These are phyloP conservation scores for Ictalurus punctatus DNA, from an alignment of 2,113 vertebrate genomes.

Conservation along the genomic window DNA sequence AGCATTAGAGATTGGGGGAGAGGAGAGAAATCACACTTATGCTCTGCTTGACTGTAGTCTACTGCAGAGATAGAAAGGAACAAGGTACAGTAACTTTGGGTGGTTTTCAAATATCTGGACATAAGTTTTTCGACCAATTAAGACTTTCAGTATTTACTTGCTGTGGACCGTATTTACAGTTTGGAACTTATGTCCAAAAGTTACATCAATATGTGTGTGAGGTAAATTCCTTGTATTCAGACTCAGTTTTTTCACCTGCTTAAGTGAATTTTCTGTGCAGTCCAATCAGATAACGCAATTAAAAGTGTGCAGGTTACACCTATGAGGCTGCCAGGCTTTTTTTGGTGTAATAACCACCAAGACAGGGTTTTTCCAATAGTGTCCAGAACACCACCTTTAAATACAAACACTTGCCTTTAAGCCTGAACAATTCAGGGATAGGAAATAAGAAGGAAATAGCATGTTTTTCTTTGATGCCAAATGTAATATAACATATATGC, in stretches of 20 bases:
- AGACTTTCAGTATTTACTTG: not conserved
- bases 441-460: not conserved
- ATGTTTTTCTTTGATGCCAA: not conserved
- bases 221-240: not conserved
- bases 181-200: not conserved
- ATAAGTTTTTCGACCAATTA: not conserved
- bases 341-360: not conserved
- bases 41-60: not conserved
- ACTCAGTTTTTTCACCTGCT: not conserved
- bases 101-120: not conserved
- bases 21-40: not conserved
- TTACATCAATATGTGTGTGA: not conserved
- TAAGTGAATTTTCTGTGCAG: not conserved
- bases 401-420: not conserved
- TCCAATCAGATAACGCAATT: not conserved
- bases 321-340: not conserved
- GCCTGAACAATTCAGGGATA: not conserved
- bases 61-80: not conserved
- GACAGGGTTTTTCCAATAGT: not conserved
- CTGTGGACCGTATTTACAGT: not conserved
- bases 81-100: not conserved
- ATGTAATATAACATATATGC: not conserved
- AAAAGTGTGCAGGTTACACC: not conserved
- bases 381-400: not conserved
- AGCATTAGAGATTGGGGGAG: not conserved